A percentile compares a stretch with the other conserved stretches of the same genome.
phyloP scores from a whole-genome alignment of 2,113 vertebrate species.

The human (Homo sapiens) region DNA sequence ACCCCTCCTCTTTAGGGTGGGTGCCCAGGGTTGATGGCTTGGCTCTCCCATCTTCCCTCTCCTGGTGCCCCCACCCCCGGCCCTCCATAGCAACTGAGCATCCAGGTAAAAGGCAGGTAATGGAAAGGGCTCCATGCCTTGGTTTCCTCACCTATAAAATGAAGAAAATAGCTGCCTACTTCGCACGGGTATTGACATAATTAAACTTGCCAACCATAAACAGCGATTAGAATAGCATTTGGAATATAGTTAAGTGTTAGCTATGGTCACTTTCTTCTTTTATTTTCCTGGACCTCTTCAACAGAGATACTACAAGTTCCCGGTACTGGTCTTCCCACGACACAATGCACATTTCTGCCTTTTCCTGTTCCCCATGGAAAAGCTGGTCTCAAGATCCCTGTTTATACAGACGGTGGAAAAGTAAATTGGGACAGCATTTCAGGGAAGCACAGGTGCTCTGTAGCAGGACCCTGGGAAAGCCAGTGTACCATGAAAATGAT shows the following conservation, averaged over 20 bases:
- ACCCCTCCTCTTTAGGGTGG: background rate
- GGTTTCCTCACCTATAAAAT: background rate
- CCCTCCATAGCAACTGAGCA: background rate
- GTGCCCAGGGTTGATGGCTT: background rate
- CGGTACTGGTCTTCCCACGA: background rate
- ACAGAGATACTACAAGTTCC: background rate
- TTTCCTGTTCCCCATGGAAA: background rate
- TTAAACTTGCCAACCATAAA: accelerated
- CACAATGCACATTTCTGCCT: background rate
- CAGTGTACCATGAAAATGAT: background rate
- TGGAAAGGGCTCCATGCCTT: background rate
- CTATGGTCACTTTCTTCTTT: background rate
- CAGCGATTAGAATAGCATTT: background rate
- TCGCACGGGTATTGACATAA: background rate
- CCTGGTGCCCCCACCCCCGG: accelerated
- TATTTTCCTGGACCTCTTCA: background rate
- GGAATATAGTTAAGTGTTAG: background rate
- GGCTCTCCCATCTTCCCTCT: background rate
- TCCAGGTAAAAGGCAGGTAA: background rate
- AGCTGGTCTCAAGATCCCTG: background rate
- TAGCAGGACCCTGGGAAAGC: background rate
- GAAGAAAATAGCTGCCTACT: background rate
- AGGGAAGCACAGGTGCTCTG: no score
- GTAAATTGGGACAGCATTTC: background rate
- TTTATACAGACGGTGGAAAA: background rate